Conservation (phyloP, 2,113 vertebrate genomes). For the Passer domesticus region DNA sequence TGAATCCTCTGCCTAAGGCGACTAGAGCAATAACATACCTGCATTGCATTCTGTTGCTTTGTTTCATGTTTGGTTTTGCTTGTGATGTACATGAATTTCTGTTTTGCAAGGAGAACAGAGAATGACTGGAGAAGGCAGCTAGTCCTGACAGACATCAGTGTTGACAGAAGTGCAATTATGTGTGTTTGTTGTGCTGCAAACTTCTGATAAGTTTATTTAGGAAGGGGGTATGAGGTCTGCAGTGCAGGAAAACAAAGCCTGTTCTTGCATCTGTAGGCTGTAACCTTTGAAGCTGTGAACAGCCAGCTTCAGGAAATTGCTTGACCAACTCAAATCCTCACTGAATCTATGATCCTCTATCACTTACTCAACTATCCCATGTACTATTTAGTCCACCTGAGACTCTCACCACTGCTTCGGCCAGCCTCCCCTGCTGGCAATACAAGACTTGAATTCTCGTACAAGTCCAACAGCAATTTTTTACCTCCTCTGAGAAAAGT, state of each 20-base stretch:
- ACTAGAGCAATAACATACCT: background rate
- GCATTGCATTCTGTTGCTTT: background rate
- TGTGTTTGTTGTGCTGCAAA: background rate
- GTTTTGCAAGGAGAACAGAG: background rate
- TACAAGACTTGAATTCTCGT: background rate
- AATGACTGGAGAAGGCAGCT: background rate
- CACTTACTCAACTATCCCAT: background rate
- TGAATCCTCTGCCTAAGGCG: background rate
- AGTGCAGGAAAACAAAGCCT: background rate
- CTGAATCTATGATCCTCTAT: background rate
- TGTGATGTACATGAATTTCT: background rate
- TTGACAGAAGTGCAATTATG: background rate
- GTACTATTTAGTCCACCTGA: background rate
- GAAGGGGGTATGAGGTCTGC: background rate
- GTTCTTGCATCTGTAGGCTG: background rate
- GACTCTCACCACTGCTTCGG: background rate
- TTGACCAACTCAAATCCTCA: background rate
- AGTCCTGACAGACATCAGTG: background rate
- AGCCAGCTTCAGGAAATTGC: background rate
- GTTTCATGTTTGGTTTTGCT: background rate
- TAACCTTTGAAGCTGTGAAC: background rate
- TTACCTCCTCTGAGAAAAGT: background rate
- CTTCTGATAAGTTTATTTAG: background rate
- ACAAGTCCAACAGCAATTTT: background rate
- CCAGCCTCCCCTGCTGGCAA: background rate